Evolutionary conservation across 2,113 vertebrate species (phyloP).

Genomic region (Stigmatopora nigra): DNA sequence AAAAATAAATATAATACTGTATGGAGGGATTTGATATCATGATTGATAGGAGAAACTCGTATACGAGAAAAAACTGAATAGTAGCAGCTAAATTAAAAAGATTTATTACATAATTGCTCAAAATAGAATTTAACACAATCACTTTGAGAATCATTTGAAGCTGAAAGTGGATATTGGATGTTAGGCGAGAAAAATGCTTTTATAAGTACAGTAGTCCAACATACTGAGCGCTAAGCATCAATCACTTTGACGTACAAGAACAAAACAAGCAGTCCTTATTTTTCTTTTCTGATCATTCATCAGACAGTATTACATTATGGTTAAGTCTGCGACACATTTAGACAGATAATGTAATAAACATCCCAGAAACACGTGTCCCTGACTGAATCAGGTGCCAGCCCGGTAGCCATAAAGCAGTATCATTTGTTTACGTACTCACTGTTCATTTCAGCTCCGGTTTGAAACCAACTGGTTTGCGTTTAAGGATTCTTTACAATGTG

Average conservation of each 20-base stretch:
- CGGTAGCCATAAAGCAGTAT: conserved; percentile 17
- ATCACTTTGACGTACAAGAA: conserved; percentile 41
- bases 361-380: conserved; percentile 29
- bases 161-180: conserved; percentile 37
- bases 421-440: conserved; percentile 24
- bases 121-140: conserved; percentile 59
- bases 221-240: conserved; percentile 50
- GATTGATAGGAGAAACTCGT: not conserved
- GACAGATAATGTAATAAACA: conserved; percentile 33
- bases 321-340: conserved; percentile 34
- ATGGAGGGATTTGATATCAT: too few species aligned
- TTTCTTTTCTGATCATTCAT: conserved; percentile 19
- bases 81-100: conserved; percentile 35
- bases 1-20: too few species aligned
- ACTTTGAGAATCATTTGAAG: conserved; percentile 47
- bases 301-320: conserved; percentile 14
- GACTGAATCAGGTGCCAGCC: conserved; percentile 28
- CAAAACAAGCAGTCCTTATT: conserved; percentile 25
- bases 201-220: conserved; percentile 31
- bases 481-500: conserved; percentile 55
- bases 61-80: not conserved
- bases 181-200: conserved; percentile 23
- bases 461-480: conserved; percentile 37
- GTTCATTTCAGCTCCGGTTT: conserved; percentile 45
- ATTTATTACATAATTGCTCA: conserved; percentile 50